Evolutionary conservation across 53 echinoderm and acorn worm genomes (phyloP).

Genomic region (Apostichopus leukothele): DNA sequence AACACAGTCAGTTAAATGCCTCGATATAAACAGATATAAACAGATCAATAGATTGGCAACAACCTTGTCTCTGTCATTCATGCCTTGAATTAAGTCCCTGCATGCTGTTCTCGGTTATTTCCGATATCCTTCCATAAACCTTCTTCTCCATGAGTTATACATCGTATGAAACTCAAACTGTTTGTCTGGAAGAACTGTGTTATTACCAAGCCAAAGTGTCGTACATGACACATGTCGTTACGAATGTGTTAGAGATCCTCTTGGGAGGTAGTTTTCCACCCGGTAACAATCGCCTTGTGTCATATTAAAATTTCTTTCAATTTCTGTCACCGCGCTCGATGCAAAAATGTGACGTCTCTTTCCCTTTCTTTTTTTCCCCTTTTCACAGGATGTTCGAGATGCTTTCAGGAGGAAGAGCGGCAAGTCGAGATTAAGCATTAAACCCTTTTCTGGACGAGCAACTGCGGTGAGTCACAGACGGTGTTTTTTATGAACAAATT

Average conservation of each 20-base stretch:
- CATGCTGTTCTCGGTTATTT: no score
- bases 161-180: no score
- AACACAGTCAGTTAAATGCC: no score
- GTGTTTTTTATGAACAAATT: no score
- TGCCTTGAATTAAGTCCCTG: no score
- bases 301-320: neutral
- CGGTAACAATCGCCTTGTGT: neutral
- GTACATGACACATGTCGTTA: neutral
- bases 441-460: constrained; percentile 39
- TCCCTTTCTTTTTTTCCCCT: neutral
- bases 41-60: no score
- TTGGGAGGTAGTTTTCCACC: neutral
- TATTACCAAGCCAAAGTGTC: neutral
- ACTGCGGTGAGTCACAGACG: constrained; percentile 22
- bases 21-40: no score
- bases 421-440: constrained; percentile 32
- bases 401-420: constrained; percentile 34
- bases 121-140: no score
- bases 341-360: no score
- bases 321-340: neutral
- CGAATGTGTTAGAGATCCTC: neutral
- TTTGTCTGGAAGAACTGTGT: no score
- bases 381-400: constrained; percentile 31
- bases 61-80: no score
- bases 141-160: no score